Evolutionary conservation across 2,113 vertebrate species (phyloP), one percentile per base, ranked within the genome.

Genomic region (Scolopax mira): DNA sequence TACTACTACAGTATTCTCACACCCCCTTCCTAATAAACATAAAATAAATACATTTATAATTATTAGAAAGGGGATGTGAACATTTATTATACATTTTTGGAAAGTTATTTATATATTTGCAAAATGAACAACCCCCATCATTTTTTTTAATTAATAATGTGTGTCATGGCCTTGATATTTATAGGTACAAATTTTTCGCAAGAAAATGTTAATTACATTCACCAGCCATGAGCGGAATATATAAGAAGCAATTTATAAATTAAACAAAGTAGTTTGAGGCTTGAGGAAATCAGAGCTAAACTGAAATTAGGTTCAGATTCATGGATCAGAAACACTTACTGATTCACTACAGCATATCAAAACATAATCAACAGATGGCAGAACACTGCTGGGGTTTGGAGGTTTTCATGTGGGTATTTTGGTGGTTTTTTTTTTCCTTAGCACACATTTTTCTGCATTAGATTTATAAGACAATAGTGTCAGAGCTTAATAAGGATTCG

Each of bases 161-260:
- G 66, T 93, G 64, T 60, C 28, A 1, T 1, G 5, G 75, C 81
- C 94, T 95, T 79, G 71, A 35, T 91, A 96, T 92, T 92, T 95
- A 78, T 87, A 90, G 73, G 73, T 58, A 71, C 55, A 74, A 61
- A 10, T 44, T 95, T 94, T 95, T 91, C 0, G 0, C 44, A 58
- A 70, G 69, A 91, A 96, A 95, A 89, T 93, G 60, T 94, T 97
- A 92, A 94, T 95, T 96, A 89, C 35, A 82, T 95, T 95, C 66
- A 90, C 52, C 48, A 85, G 66, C 60, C 93, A 66, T 67, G 75
- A 84, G 87, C 12, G 3, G 52, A 88, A 93, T 77, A 86, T 16
- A 21, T 71, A 90, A 96, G 74, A 85, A 95, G 42, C 61, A 64
- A 75, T 84, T 97, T 64, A 82, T 85, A 90, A 97, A 92, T 96